Evolutionary conservation across 2,113 vertebrate genomes (phyloP).

Genomic region (Ramphastos sulfuratus): DNA sequence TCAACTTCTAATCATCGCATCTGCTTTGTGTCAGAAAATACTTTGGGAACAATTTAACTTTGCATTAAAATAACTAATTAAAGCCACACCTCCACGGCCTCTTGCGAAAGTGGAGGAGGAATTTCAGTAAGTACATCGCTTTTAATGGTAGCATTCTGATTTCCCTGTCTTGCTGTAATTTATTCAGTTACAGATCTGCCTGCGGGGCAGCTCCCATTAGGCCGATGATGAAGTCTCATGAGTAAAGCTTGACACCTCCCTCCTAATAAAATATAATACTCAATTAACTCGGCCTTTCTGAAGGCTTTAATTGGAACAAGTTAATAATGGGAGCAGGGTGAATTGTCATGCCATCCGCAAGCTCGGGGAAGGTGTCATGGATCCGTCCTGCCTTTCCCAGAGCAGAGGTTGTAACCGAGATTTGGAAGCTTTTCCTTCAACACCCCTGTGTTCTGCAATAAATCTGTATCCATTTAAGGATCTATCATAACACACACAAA

Average conservation of each 20-base stretch:
- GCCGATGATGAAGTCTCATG: constrained; percentile 67
- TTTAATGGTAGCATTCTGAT: constrained; percentile 53
- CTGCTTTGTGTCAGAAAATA: constrained; percentile 72
- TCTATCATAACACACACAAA: constrained; percentile 61
- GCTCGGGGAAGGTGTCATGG: constrained; percentile 38
- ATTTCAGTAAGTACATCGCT: constrained; percentile 50
- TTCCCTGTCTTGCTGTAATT: constrained; percentile 57
- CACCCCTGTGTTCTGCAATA: constrained; percentile 58
- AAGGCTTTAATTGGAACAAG: constrained; percentile 67
- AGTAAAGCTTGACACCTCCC: constrained; percentile 70
- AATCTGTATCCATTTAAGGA: constrained; percentile 68
- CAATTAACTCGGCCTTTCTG: constrained; percentile 67
- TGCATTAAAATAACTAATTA: constrained; percentile 70
- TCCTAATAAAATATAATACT: constrained; percentile 70
- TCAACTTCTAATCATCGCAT: constrained; percentile 64
- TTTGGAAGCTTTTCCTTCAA: constrained; percentile 66
- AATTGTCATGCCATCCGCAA: constrained; percentile 44
- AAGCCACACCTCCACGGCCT: constrained; percentile 57
- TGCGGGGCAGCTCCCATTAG: constrained; percentile 54
- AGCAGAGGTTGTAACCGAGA: constrained; percentile 6
- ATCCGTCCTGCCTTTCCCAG: constrained; percentile 32
- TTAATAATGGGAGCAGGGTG: constrained; percentile 67
- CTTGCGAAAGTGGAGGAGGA: constrained; percentile 55
- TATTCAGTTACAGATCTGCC: constrained; percentile 41
- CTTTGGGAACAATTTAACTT: constrained; percentile 63